phyloP scores from a whole-genome alignment of 2,113 vertebrate genomes.

The Hippocampus guttulatus region DNA sequence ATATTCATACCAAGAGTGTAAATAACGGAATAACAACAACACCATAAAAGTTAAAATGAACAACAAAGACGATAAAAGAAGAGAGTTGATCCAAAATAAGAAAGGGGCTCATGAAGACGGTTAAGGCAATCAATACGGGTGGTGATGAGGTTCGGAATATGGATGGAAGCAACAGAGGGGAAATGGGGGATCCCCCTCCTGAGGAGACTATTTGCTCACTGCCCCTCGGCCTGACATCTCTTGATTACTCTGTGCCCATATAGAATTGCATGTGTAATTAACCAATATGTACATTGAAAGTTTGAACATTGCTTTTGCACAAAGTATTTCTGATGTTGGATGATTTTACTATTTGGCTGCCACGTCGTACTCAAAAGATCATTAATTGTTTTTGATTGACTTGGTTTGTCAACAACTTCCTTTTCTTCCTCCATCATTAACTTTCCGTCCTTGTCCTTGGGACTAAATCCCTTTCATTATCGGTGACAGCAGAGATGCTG shows the following conservation, averaged over 20 bases:
- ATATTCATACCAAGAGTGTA: not conserved
- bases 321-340: too few relatives aligned
- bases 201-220: too few relatives aligned
- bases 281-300: not conserved
- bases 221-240: not conserved
- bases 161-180: not conserved
- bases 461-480: slow-evolving; percentile 45
- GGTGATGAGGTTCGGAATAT: not conserved
- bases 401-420: slow-evolving; percentile 41
- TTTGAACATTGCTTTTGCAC: too few relatives aligned
- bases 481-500: slow-evolving; percentile 31
- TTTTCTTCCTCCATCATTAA: slow-evolving; percentile 25
- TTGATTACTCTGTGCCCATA: not conserved
- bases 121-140: not conserved
- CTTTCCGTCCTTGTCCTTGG: slow-evolving; percentile 43
- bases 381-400: slow-evolving; percentile 21
- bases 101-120: not conserved
- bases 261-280: not conserved
- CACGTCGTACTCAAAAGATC: slow-evolving; percentile 10
- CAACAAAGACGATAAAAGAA: not conserved
- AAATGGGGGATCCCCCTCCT: too few relatives aligned
- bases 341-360: not conserved
- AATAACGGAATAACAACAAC: not conserved
- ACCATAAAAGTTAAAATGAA: not conserved
- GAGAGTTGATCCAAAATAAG: not conserved